Percentiles rank a stretch among this genome's conserved stretches.
Conservation (phyloP, 2,113 vertebrate species). For the Okapia johnstoni region DNA sequence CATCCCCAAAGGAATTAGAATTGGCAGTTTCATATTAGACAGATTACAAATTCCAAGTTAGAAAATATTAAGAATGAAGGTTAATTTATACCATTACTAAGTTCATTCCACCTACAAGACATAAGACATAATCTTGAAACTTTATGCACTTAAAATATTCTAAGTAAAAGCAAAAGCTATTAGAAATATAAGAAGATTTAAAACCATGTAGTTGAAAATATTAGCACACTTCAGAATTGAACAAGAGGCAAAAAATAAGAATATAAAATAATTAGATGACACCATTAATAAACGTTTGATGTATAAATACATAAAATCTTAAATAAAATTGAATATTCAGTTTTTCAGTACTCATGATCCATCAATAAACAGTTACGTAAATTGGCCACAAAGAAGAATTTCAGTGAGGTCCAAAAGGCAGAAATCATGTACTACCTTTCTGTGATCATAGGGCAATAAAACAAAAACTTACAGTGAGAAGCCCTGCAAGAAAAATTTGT, state of each 20-base stretch:
- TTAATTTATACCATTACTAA: neutral
- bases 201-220: neutral
- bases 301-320: neutral
- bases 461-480: neutral
- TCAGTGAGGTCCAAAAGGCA: neutral
- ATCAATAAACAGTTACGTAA: slow-evolving; percentile 22
- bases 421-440: neutral
- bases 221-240: slow-evolving; percentile 7
- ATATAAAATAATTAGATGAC: neutral
- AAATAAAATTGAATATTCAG: neutral
- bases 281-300: neutral
- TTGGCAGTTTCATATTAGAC: neutral
- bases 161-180: neutral
- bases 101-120: neutral
- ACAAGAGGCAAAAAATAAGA: neutral
- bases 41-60: neutral
- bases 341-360: neutral
- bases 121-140: neutral
- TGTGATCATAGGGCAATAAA: neutral
- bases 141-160: neutral
- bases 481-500: neutral
- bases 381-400: neutral
- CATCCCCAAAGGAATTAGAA: neutral
- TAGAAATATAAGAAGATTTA: neutral
- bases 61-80: neutral